Conservation (phyloP, 2,888 invertebrate genomes). For the Metalampra italica region DNA sequence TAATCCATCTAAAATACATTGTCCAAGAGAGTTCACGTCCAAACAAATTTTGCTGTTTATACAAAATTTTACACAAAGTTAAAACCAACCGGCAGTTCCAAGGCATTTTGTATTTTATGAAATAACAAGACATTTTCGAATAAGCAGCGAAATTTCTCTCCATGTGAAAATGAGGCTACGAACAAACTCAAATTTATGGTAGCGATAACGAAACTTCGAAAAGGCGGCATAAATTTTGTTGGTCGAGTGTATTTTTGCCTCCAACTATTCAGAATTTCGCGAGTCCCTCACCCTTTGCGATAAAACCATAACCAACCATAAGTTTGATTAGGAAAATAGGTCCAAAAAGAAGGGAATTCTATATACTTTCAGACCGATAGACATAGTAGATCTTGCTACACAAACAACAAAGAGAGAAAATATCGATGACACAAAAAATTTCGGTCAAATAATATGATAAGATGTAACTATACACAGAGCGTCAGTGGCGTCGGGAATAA, state of each 20-base stretch:
- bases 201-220: slow-evolving; percentile 62
- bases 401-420: too few relatives aligned
- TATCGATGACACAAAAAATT: too few relatives aligned
- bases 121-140: slow-evolving; percentile 36
- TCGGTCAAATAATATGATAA: too few relatives aligned
- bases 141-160: slow-evolving; percentile 29
- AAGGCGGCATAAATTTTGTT: slow-evolving; percentile 59
- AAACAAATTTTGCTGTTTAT: too few relatives aligned
- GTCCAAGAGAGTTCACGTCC: too few relatives aligned
- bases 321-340: background rate
- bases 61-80: too few relatives aligned
- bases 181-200: slow-evolving; percentile 65
- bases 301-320: slow-evolving; percentile 1
- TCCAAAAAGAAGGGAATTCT: background rate
- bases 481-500: too few relatives aligned
- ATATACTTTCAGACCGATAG: too few relatives aligned
- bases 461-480: too few relatives aligned
- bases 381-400: too few relatives aligned
- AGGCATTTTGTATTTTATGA: slow-evolving; percentile 51
- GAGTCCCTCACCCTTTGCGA: slow-evolving; percentile 10
- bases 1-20: too few relatives aligned
- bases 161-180: slow-evolving; percentile 37
- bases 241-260: slow-evolving; percentile 35
- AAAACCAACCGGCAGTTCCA: slow-evolving; percentile 5
- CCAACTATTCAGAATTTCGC: slow-evolving; percentile 24